These are phyloP conservation scores for Choristoneura rosaceana DNA, from an alignment of 2,888 invertebrate species.

Conservation along the genomic window DNA sequence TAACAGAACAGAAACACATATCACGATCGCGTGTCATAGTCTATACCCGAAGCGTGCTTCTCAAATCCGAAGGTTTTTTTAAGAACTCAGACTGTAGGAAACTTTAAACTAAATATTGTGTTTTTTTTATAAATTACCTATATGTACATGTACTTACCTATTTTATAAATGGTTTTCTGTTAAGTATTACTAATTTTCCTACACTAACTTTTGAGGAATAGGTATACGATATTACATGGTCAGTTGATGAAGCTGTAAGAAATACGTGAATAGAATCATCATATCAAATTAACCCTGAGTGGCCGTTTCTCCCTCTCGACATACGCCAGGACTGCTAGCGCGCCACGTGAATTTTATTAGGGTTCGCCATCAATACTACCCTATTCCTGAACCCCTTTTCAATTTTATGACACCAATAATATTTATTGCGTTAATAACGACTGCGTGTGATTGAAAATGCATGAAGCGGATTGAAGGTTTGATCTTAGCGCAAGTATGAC, in stretches of 20 bases:
- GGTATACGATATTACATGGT: conserved; percentile 1
- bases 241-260: conserved; percentile 16
- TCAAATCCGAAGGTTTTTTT: too few relatives aligned
- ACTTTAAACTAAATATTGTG: not conserved
- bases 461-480: conserved; percentile 22
- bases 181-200: too few relatives aligned
- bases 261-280: conserved; percentile 57
- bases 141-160: too few relatives aligned
- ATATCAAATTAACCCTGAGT: conserved; percentile 65
- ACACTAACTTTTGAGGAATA: too few relatives aligned
- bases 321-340: conserved; percentile 75
- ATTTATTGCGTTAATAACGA: conserved; percentile 52
- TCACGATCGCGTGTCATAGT: too few relatives aligned
- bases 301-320: conserved; percentile 57
- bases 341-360: conserved; percentile 77
- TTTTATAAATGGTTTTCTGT: too few relatives aligned
- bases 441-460: conserved; percentile 52
- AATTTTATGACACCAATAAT: conserved; percentile 59
- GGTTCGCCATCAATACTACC: conserved; percentile 77
- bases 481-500: not conserved
- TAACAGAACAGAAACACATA: too few relatives aligned
- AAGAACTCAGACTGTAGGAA: not conserved
- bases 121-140: too few relatives aligned
- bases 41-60: too few relatives aligned
- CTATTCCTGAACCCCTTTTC: conserved; percentile 64